Conservation (phyloP, 2,797 vertebrate genomes). For the Chelidonichthys spinosus region DNA sequence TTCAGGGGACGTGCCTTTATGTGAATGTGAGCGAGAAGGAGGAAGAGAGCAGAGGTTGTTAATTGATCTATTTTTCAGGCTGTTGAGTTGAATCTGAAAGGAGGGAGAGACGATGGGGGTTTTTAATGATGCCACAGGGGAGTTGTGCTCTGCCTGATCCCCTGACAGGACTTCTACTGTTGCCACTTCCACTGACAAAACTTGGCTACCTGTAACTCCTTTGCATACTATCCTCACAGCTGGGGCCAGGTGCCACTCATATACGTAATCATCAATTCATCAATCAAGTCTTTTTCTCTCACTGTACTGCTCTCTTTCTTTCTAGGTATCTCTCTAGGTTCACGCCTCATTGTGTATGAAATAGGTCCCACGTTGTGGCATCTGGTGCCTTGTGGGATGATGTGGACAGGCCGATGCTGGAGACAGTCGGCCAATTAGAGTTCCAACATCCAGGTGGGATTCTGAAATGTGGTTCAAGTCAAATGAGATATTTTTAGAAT, state of each 20-base stretch:
- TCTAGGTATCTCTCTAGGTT: slow-evolving; percentile 42
- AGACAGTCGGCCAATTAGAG: slow-evolving; percentile 56
- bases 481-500: slow-evolving; percentile 41
- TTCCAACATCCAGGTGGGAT: slow-evolving; percentile 79
- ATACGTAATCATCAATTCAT: slow-evolving; percentile 4
- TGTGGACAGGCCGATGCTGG: slow-evolving; percentile 41
- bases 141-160: slow-evolving; percentile 45
- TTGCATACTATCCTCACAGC: slow-evolving; percentile 21
- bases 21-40: slow-evolving; percentile 1
- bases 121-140: slow-evolving; percentile 75
- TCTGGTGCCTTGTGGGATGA: slow-evolving; percentile 56
- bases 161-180: slow-evolving; percentile 56
- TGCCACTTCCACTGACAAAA: slow-evolving; percentile 49
- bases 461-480: slow-evolving; percentile 32
- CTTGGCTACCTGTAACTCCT: slow-evolving; percentile 49
- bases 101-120: slow-evolving; percentile 45
- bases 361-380: slow-evolving; percentile 73
- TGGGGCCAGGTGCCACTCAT: slow-evolving; percentile 8
- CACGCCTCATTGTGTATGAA: slow-evolving; percentile 72
- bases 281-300: slow-evolving; percentile 3
- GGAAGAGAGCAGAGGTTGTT: slow-evolving; percentile 50
- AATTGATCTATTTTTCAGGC: slow-evolving; percentile 76
- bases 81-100: slow-evolving; percentile 61
- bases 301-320: not conserved
- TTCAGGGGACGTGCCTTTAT: not conserved